Evolutionary conservation across 1,140 invertebrate genomes (phyloP).

Genomic region (Brachionus sp.): DNA sequence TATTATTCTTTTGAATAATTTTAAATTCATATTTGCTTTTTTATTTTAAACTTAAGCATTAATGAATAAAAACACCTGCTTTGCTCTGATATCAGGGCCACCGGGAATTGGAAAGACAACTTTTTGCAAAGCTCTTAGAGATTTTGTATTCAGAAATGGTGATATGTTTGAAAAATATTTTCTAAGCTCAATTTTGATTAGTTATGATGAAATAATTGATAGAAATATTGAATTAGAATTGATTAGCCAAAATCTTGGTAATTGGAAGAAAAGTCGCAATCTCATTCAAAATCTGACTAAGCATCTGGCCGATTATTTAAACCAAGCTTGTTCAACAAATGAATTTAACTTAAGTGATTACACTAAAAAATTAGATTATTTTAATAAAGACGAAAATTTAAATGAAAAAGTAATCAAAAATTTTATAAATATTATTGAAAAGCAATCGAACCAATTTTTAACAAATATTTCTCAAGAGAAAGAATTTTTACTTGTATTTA

Average conservation of each 20-base stretch:
- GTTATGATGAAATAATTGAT: constrained; percentile 27
- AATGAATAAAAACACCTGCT: not conserved
- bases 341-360: not conserved
- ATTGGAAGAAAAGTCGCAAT: not conserved
- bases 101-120: constrained; percentile 30
- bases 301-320: not conserved
- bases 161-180: not conserved
- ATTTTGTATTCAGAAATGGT: not conserved
- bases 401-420: not conserved
- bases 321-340: not conserved
- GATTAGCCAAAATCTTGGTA: not conserved
- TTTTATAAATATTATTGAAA: not conserved
- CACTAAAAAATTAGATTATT: not conserved
- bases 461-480: not conserved
- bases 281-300: not conserved
- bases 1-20: not conserved
- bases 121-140: not conserved
- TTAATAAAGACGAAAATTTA: not conserved
- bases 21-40: not conserved
- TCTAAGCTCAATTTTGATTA: not conserved
- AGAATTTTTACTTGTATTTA: not conserved
- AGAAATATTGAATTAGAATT: constrained; percentile 5
- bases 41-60: not conserved
- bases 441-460: not conserved
- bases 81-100: not conserved